Evolutionary conservation across 1,140 invertebrate genomes (phyloP).

Genomic region (Pomacea maculata): DNA sequence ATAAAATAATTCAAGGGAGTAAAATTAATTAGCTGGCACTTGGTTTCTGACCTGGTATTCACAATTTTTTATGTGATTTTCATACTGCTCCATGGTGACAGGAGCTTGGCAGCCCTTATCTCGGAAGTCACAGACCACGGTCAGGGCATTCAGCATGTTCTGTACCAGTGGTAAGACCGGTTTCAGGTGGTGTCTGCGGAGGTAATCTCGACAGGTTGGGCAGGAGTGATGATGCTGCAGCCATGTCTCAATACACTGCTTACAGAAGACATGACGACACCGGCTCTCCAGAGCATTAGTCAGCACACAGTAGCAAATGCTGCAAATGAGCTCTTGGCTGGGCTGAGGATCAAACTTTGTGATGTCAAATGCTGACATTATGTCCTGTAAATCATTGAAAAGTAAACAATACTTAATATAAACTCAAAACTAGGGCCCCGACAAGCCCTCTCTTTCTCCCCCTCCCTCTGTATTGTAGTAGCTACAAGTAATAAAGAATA

Average conservation of each 20-base stretch:
- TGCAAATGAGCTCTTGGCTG: conserved; percentile 55
- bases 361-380: conserved; percentile 57
- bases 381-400: not conserved
- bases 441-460: too few species aligned
- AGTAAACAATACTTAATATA: too few species aligned
- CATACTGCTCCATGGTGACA: conserved; percentile 41
- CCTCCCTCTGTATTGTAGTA: too few species aligned
- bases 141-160: conserved; percentile 56
- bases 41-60: conserved; percentile 27
- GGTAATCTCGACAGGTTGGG: conserved; percentile 48
- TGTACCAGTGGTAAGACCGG: conserved; percentile 54
- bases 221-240: conserved; percentile 45
- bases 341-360: conserved; percentile 53
- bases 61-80: conserved; percentile 35
- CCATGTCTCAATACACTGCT: conserved; percentile 53
- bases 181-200: conserved; percentile 39
- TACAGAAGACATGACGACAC: conserved; percentile 60
- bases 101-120: conserved; percentile 43
- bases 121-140: conserved; percentile 43
- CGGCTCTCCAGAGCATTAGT: conserved; percentile 51
- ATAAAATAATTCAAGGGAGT: too few species aligned
- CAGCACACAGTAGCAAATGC: conserved; percentile 58
- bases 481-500: too few species aligned
- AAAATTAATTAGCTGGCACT: not conserved
- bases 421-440: too few species aligned